phyloP scores from a whole-genome alignment of 2,113 vertebrate species.

The Cryptotis parvus region DNA sequence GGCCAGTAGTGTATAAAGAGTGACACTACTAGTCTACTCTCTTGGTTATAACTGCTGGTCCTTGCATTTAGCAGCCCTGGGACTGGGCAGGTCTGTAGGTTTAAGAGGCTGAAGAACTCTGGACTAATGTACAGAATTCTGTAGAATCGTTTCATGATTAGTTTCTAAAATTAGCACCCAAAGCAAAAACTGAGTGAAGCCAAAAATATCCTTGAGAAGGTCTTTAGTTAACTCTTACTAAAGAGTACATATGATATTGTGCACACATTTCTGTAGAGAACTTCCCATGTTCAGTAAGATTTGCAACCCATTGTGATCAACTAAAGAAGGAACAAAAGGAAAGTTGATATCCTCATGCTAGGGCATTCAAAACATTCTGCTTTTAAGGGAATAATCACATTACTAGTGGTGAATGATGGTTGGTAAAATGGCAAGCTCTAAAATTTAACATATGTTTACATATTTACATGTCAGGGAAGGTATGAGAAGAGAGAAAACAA shows the following conservation, averaged over 20 bases:
- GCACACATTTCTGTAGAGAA: not conserved
- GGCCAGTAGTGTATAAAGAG: too few species aligned
- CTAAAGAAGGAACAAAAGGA: slow-evolving; percentile 2
- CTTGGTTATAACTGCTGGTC: too few species aligned
- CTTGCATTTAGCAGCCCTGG: too few species aligned
- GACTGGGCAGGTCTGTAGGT: too few species aligned
- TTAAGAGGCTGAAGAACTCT: too few species aligned
- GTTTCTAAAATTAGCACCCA: not conserved
- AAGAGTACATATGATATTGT: not conserved
- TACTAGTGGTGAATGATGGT: not conserved
- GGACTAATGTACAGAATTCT: not conserved
- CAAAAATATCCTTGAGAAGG: not conserved
- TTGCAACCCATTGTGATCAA: not conserved
- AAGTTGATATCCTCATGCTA: not conserved
- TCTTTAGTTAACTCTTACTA: not conserved
- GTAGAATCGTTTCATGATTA: not conserved
- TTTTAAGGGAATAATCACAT: not conserved
- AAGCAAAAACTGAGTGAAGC: not conserved
- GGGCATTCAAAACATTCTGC: not conserved
- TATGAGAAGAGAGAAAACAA: not conserved
- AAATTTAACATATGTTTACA: not conserved
- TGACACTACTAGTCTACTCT: too few species aligned
- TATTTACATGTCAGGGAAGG: not conserved
- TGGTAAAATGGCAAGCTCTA: not conserved
- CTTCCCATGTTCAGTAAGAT: not conserved